A percentile compares a stretch with the other conserved stretches of the same genome.
Evolutionary conservation across 2,113 vertebrate genomes (phyloP).

Genomic region (Calidris pugnax): DNA sequence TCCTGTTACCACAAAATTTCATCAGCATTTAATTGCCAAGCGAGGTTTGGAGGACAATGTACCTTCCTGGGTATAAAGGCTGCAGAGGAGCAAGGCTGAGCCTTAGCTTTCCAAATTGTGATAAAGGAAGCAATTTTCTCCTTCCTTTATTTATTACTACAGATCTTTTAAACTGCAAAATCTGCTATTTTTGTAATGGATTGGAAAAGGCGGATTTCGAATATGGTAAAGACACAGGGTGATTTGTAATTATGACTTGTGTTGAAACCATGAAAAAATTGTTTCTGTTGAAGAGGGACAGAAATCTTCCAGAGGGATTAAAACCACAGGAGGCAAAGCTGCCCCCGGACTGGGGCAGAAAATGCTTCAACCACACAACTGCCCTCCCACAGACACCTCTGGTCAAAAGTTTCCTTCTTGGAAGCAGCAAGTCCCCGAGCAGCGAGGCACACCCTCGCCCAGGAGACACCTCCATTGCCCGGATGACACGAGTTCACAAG

Average conservation of each 20-base stretch:
- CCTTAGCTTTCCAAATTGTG: background rate
- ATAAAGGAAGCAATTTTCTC: background rate
- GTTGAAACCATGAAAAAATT: background rate
- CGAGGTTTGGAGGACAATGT: too few species aligned
- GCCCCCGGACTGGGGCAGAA: rapidly evolving
- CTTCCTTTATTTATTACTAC: background rate
- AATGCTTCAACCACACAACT: background rate
- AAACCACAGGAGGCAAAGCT: background rate
- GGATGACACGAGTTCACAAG: too few species aligned
- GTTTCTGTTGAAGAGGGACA: background rate
- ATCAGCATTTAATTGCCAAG: background rate
- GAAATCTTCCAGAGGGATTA: background rate
- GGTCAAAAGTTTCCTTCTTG: background rate
- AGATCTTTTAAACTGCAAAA: background rate
- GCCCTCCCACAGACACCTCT: background rate
- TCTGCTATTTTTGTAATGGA: background rate
- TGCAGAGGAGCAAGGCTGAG: background rate
- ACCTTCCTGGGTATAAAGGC: background rate
- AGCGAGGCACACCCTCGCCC: background rate
- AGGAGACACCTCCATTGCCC: rapidly evolving
- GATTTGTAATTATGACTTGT: background rate
- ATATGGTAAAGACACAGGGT: background rate
- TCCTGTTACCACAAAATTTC: background rate
- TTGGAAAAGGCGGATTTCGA: background rate
- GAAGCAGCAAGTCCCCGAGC: background rate